Base-by-base conservation (phyloP, 2,888 invertebrate species). In the Megalurothrips usitatus region DNA sequence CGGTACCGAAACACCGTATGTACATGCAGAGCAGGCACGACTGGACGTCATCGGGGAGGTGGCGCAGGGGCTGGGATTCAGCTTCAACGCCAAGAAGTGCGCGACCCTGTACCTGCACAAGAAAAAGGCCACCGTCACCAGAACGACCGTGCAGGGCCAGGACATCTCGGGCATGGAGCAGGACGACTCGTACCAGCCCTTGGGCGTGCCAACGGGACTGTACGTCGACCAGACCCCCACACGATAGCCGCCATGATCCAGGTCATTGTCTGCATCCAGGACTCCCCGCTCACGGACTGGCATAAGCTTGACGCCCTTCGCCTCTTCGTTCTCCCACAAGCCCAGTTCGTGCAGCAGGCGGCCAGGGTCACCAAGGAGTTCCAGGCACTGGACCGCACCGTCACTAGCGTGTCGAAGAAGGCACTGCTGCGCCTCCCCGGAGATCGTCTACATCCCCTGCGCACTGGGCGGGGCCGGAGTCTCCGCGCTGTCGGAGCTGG, bases 201-300 rank as follows among this genome's bases (percentile, higher is more conserved):
- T 87, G 11, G 86, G 86, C 4, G 84, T 86, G 12, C 85, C 85
- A 0, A 85, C 85, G 1, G 86, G 85, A 0, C 84, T 84, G 82
- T 82, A 83, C 10, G 83, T 84, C n/a, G 81, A 81, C 19, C 84
- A 84, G 17, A 82, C 84, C 4, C 83, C 84, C 0, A 79, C 0
- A 83, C 82, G 10, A 49, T 49, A 9, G 12, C 9, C 10, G 12
- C 49, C 49, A 49, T 49, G 49, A 9, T 49, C 10, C 43, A 81
- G 0, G 83, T 82, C 79, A 48, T 80, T 4, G 23, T 12, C 6
- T 8, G 48, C 14, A 80, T 82, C 19, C 26, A 75, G 23, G 68
- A 52, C 26, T 81, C 80, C 28, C 81, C 82, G 9, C 83, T 84
- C 6, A 83, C 84, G 19, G 84, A 84, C 0, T 84, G 84, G 84